Conservation (phyloP, 1,140 invertebrate genomes). For the Caligus rogercresseyi region DNA sequence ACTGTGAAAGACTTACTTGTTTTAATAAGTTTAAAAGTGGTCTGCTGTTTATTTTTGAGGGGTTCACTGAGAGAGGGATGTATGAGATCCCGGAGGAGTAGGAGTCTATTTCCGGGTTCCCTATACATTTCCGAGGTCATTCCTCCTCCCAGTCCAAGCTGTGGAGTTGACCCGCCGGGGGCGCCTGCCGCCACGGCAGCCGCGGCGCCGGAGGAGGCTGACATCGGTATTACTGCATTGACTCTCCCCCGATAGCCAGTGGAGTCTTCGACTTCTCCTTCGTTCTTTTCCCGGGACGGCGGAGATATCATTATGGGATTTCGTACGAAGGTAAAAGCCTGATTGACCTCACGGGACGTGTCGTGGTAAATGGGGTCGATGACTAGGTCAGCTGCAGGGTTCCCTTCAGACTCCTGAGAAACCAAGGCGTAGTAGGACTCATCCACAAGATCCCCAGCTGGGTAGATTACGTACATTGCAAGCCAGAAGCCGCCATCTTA, state of each 20-base stretch:
- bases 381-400: background rate
- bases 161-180: background rate
- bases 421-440: background rate
- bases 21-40: constrained; percentile 6
- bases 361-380: constrained; percentile 5
- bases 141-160: background rate
- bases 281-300: too few relatives aligned
- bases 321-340: background rate
- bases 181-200: background rate
- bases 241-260: background rate
- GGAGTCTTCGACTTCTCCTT: background rate
- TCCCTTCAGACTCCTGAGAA: background rate
- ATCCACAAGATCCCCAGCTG: background rate
- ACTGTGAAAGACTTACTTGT: background rate
- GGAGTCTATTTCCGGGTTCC: background rate
- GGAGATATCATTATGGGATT: background rate
- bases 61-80: background rate
- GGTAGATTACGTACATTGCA: background rate
- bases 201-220: background rate
- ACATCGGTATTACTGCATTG: background rate
- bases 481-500: background rate
- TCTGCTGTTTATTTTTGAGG: constrained; percentile 7
- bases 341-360: background rate
- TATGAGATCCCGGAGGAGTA: background rate
- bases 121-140: background rate